These are phyloP conservation scores for Aethina tumida DNA, from an alignment of 1,140 invertebrate species.

Conservation along the genomic window DNA sequence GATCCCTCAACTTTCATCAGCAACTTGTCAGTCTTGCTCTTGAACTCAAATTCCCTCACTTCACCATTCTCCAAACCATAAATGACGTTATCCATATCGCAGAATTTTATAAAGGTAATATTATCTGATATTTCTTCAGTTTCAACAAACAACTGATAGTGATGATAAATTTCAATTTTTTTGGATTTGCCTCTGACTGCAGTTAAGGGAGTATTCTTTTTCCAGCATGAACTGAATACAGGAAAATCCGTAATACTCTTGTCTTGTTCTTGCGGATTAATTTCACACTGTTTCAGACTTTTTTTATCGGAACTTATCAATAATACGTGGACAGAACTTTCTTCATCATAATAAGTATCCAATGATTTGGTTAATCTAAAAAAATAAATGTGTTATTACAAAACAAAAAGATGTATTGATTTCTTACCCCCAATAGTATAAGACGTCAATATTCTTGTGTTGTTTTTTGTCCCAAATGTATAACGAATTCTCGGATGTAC, in stretches of 20 bases:
- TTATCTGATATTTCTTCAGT: slow-evolving; percentile 7
- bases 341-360: slow-evolving; percentile 14
- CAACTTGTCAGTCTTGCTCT: slow-evolving; percentile 5
- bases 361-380: slow-evolving; percentile 13
- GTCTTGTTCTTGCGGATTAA: slow-evolving; percentile 8
- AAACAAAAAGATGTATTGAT: slow-evolving; percentile 1
- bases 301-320: slow-evolving; percentile 17
- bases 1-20: no score
- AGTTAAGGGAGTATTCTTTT: slow-evolving; percentile 11
- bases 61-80: slow-evolving; percentile 15
- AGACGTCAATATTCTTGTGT: slow-evolving; percentile 5
- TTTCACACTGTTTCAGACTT: slow-evolving; percentile 16
- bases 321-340: slow-evolving; percentile 12
- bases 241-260: slow-evolving; percentile 6
- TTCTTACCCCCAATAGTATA: slow-evolving; percentile 3
- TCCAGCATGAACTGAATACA: slow-evolving; percentile 15
- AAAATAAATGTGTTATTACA: slow-evolving; percentile 1
- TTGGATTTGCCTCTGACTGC: slow-evolving; percentile 11
- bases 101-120: background rate
- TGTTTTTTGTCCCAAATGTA: slow-evolving; percentile 9
- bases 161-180: slow-evolving; percentile 15
- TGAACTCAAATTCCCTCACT: slow-evolving; percentile 13
- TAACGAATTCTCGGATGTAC: slow-evolving; percentile 6
- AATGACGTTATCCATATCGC: slow-evolving; percentile 9
- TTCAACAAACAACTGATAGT: slow-evolving; percentile 14